Conservation (phyloP, 1,140 invertebrate species). For the Drosophila subpulchrella region DNA sequence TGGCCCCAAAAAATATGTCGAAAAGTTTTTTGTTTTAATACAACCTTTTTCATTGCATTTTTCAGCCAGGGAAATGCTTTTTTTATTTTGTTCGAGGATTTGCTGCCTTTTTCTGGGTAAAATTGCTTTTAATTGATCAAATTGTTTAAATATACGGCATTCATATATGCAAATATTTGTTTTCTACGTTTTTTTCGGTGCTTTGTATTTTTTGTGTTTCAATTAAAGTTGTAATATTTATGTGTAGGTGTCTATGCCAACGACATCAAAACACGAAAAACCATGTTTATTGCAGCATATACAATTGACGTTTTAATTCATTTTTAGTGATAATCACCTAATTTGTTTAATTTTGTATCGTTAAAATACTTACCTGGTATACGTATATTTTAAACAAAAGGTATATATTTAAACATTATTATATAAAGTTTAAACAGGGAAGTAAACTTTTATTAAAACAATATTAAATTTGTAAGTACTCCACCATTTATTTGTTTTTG, state of each 20-base stretch:
- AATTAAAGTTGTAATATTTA: conserved; percentile 13
- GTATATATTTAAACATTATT: neutral
- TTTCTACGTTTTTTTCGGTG: neutral
- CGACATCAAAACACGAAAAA: conserved; percentile 12
- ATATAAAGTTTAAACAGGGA: neutral
- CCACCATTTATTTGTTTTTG: neutral
- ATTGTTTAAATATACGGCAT: conserved; percentile 65
- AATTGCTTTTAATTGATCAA: conserved; percentile 76
- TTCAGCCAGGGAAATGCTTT: conserved; percentile 22
- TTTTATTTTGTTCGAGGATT: conserved; percentile 31
- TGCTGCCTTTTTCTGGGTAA: conserved; percentile 30
- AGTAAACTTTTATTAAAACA: neutral
- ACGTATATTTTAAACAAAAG: neutral
- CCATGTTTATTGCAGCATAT: neutral
- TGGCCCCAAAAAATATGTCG: conserved; percentile 47
- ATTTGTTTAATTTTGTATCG: neutral
- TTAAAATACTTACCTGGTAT: neutral
- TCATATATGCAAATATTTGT: conserved; percentile 29
- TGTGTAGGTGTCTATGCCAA: conserved; percentile 30
- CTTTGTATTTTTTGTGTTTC: conserved; percentile 9
- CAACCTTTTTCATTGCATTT: conserved; percentile 19
- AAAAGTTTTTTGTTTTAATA: conserved; percentile 20
- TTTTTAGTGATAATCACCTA: neutral
- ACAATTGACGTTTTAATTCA: conserved; percentile 2
- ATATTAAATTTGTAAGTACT: too few species aligned